phyloP scores from a whole-genome alignment of 2,888 invertebrate genomes.

The Xanthia togata region DNA sequence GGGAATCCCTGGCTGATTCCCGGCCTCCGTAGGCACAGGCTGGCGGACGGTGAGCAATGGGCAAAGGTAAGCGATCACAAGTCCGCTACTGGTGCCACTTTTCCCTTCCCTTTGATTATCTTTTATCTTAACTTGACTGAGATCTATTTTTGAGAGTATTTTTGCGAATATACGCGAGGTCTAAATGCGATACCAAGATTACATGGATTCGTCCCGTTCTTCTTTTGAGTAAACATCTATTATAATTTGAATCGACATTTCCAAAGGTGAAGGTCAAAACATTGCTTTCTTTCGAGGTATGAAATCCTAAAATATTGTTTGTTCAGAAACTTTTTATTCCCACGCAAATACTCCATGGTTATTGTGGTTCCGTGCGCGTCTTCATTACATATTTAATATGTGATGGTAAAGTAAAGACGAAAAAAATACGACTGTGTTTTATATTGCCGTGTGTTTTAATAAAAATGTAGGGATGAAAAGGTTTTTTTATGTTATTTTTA shows the following conservation, averaged over 20 bases:
- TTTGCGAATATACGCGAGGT: no score
- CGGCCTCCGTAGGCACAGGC: no score
- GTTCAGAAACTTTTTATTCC: conserved; percentile 5
- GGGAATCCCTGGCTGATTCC: no score
- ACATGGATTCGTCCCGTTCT: no score
- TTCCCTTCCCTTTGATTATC: no score
- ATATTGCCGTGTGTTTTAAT: conserved; percentile 49
- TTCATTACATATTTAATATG: conserved; percentile 42
- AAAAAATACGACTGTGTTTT: no score
- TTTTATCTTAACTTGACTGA: no score
- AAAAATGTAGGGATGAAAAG: conserved; percentile 38
- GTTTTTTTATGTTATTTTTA: conserved; percentile 47
- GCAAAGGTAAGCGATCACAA: no score
- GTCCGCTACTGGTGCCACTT: no score
- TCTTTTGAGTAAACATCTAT: not conserved
- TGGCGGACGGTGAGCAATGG: no score
- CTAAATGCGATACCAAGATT: no score
- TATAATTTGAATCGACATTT: not conserved
- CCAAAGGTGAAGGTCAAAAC: not conserved
- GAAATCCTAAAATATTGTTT: conserved; percentile 33
- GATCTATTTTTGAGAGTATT: no score
- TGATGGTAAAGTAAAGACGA: conserved; percentile 39
- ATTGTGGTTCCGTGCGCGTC: conserved; percentile 14
- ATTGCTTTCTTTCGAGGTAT: not conserved
- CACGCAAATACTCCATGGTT: conserved; percentile 31